These are phyloP conservation scores for Xanthorhoe spadicearia DNA, from an alignment of 2,888 invertebrate species.

Conservation along the genomic window DNA sequence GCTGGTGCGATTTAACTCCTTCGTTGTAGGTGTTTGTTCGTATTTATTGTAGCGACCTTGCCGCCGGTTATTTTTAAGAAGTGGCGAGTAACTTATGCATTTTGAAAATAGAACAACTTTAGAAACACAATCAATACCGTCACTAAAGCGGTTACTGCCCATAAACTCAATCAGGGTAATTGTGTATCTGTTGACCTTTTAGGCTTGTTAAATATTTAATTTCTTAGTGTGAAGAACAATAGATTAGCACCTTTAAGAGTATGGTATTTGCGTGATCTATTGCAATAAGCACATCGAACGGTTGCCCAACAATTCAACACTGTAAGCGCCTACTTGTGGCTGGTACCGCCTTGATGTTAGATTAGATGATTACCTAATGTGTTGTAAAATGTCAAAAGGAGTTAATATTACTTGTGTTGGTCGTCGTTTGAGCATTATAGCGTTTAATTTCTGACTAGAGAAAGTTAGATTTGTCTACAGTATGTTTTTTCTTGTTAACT, in stretches of 20 bases:
- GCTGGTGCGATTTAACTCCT: background rate
- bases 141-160: background rate
- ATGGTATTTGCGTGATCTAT: constrained; percentile 38
- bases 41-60: background rate
- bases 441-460: background rate
- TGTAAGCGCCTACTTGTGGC: constrained; percentile 27
- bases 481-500: too few species aligned
- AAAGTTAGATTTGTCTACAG: background rate
- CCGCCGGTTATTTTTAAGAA: background rate
- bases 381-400: constrained; percentile 20
- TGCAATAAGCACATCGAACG: constrained; percentile 35
- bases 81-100: background rate
- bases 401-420: constrained; percentile 8
- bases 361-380: constrained; percentile 25
- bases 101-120: background rate
- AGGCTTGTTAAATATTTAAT: constrained; percentile 2
- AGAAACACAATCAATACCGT: background rate
- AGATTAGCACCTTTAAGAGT: constrained; percentile 27
- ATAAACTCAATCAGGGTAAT: background rate
- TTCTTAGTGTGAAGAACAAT: constrained; percentile 23
- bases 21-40: background rate
- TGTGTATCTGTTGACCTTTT: background rate
- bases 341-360: constrained; percentile 22
- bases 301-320: constrained; percentile 40
- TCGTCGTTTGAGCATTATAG: background rate